Evolutionary conservation across 1,140 invertebrate species (phyloP).

Genomic region (Sycobia sp.): DNA sequence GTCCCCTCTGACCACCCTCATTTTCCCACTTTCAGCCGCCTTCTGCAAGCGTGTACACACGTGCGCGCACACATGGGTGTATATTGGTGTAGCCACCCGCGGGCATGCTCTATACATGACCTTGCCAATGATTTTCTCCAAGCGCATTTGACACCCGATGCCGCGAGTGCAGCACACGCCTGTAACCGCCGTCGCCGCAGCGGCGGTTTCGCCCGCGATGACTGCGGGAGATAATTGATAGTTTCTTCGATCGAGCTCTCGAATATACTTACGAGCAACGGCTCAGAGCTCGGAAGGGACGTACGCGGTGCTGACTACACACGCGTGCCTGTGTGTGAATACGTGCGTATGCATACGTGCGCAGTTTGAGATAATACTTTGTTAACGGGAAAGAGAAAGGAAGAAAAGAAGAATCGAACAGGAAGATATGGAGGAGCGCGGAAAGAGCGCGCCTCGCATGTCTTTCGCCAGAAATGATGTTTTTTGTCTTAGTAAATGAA

Average conservation of each 20-base stretch:
- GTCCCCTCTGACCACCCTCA: too few relatives aligned
- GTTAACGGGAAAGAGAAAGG: neutral
- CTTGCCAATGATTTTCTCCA: too few relatives aligned
- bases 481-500: slow-evolving; percentile 32
- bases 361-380: slow-evolving; percentile 5
- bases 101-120: too few relatives aligned
- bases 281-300: neutral
- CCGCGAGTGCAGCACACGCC: too few relatives aligned
- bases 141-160: too few relatives aligned
- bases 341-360: too few relatives aligned
- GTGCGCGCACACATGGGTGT: too few relatives aligned
- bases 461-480: neutral
- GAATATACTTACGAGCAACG: neutral
- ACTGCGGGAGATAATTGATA: slow-evolving; percentile 22
- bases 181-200: too few relatives aligned
- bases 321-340: neutral
- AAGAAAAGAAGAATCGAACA: neutral
- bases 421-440: neutral
- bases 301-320: neutral
- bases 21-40: neutral
- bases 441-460: neutral
- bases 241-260: slow-evolving; percentile 30
- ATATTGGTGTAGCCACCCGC: too few relatives aligned
- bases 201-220: neutral
- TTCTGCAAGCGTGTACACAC: neutral